A percentile compares a stretch with the other conserved stretches of the same genome.
phyloP scores from a whole-genome alignment of 2,113 vertebrate species.

The Thamnaconus septentrionalis region DNA sequence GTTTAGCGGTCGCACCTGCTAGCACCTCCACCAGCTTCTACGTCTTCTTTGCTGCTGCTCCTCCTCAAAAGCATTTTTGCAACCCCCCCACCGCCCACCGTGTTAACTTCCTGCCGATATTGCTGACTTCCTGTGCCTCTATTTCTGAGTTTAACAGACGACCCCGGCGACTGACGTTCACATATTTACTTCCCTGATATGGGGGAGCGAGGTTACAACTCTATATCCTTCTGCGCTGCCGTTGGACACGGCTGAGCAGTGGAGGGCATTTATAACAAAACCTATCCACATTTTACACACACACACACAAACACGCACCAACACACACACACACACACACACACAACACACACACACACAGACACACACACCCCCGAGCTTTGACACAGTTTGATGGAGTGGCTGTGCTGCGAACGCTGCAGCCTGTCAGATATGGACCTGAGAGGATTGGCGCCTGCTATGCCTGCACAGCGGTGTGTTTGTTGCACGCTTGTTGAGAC shows the following conservation, averaged over 20 bases:
- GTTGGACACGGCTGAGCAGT: conserved; percentile 45
- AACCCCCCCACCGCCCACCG: no score
- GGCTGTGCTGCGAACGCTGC: not conserved
- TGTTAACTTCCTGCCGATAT: conserved; percentile 43
- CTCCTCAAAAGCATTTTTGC: no score
- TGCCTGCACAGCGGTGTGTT: conserved; percentile 4
- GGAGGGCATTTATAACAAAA: conserved; percentile 27
- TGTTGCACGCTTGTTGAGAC: conserved; percentile 9
- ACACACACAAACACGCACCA: no score
- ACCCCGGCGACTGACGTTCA: conserved; percentile 33
- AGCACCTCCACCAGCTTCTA: no score
- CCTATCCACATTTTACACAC: not conserved
- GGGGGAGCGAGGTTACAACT: conserved; percentile 43
- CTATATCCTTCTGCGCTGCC: conserved; percentile 44
- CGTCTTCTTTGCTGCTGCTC: no score
- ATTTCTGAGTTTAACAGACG: conserved; percentile 41
- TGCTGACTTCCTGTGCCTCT: conserved; percentile 33
- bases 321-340: no score
- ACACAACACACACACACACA: no score
- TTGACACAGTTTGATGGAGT: conserved; percentile 39
- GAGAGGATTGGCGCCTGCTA: conserved; percentile 25
- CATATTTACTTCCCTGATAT: conserved; percentile 51
- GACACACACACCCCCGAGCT: not conserved
- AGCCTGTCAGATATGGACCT: conserved; percentile 35
- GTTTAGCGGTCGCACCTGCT: no score